phyloP scores from a whole-genome alignment of 2,113 vertebrate species.

The Urocynchramus pylzowi region DNA sequence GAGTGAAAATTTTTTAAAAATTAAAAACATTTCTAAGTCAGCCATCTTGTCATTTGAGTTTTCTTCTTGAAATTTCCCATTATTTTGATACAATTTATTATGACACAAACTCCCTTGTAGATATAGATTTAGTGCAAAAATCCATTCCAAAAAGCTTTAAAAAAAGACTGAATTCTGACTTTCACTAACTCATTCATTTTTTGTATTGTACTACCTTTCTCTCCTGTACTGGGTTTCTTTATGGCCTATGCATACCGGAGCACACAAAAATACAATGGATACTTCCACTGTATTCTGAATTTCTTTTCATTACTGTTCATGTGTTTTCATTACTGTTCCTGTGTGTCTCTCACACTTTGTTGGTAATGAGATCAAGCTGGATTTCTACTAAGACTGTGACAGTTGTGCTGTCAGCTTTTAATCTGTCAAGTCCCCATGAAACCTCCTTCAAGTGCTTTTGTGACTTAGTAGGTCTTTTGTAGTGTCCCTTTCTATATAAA shows the following conservation, averaged over 20 bases:
- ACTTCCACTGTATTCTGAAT: not conserved
- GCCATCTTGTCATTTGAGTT: not conserved
- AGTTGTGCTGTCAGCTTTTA: not conserved
- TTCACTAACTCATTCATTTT: not conserved
- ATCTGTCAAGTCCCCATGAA: not conserved
- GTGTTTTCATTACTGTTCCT: not conserved
- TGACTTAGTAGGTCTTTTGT: not conserved
- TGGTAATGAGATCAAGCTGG: slow-evolving; percentile 26
- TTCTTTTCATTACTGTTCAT: not conserved
- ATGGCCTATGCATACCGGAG: not conserved
- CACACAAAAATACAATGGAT: not conserved
- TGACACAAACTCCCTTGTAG: not conserved
- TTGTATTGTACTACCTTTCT: not conserved
- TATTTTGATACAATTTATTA: not conserved
- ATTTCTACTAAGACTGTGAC: not conserved
- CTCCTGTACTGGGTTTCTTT: not conserved
- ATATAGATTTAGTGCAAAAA: not conserved
- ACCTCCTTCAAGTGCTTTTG: not conserved
- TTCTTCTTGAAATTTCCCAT: not conserved
- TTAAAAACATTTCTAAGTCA: not conserved
- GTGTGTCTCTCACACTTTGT: not conserved
- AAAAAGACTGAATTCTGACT: not conserved
- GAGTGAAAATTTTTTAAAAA: not conserved
- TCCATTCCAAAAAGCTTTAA: not conserved
- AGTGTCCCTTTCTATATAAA: not conserved